Base-by-base conservation (phyloP, 2,113 vertebrate species). In the Ictalurus furcatus region DNA sequence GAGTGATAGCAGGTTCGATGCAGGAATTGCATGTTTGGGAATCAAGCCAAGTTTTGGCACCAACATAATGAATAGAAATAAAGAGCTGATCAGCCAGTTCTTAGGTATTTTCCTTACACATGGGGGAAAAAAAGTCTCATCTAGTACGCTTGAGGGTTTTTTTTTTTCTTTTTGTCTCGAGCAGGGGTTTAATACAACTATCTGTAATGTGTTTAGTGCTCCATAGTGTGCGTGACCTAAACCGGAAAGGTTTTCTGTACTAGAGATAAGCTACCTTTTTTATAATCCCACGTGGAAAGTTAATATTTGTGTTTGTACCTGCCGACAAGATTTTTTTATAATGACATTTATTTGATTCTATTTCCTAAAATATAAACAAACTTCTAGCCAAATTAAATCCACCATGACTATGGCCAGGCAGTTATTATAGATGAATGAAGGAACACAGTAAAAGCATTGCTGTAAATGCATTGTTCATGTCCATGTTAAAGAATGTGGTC, bases 1-100 rank as follows among this genome's bases (percentile, higher is more conserved):
- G 87, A 94, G 95, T 89, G 23, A 21, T 16, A 16, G 25, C 0
- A 21, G 17, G 40, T 5, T 74, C 67, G 69, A 91, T 28, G 7
- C 3, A n/a, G 2, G 44, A 34, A 59, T 67, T 4, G 3, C 7
- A 14, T 21, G 16, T 4, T 58, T 4, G 11, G 44, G 25, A 48
- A 48, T 14, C 4, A 48, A 48, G 37, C 9, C 37, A 0, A 8
- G 14, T 23, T 76, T 44, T 25, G 73, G 17, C 37, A 76, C 0
- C 8, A 25, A 13, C 17, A 28, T 13, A 48, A 48, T 28, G 12
- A 14, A 28, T 0, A 14, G 12, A 28, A 52, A 48, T 25, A 76
- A 9, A 25, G 9, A 48, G 11, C 23, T 78, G 74, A 78, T 48
- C 25, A 78, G 37, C 44, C 23, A 25, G 23, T 69, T 69, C 67